A percentile compares a stretch with the other conserved stretches of the same genome.
phyloP scores from a whole-genome alignment of 2,113 vertebrate genomes.

The Sprattus sprattus region DNA sequence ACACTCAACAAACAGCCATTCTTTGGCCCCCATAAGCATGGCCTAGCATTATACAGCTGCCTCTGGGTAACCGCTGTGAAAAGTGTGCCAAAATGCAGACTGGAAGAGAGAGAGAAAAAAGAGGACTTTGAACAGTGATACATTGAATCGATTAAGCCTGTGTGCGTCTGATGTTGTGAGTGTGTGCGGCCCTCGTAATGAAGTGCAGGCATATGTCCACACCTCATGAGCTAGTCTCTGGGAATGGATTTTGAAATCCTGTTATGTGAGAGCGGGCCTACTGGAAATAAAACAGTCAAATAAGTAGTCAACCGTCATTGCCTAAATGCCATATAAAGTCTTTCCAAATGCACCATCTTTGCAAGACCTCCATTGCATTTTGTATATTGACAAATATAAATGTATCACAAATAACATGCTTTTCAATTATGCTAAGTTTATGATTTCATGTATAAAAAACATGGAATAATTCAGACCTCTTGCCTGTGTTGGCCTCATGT shows the following conservation, averaged over 20 bases:
- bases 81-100: constrained; percentile 17
- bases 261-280: not conserved
- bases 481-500: constrained; percentile 58
- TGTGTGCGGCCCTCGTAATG: not conserved
- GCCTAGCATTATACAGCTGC: constrained; percentile 44
- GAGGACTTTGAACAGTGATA: not conserved
- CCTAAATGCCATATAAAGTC: not conserved
- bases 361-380: not conserved
- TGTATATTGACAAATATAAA: not conserved
- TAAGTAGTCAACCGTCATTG: not conserved
- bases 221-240: not conserved
- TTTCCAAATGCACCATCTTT: not conserved
- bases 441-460: not conserved
- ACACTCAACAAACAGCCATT: constrained; percentile 47
- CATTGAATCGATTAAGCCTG: constrained; percentile 3
- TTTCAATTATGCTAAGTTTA: not conserved
- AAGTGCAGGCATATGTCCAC: not conserved
- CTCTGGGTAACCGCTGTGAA: constrained; percentile 34
- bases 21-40: constrained; percentile 43
- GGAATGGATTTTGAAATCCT: constrained; percentile 5
- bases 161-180: not conserved
- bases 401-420: not conserved
- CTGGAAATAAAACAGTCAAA: not conserved
- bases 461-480: not conserved
- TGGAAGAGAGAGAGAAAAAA: not conserved